Percentiles rank a stretch among this genome's conserved stretches.
Evolutionary conservation across 1,140 invertebrate species (phyloP).

Genomic region (Drosophila aff.): DNA sequence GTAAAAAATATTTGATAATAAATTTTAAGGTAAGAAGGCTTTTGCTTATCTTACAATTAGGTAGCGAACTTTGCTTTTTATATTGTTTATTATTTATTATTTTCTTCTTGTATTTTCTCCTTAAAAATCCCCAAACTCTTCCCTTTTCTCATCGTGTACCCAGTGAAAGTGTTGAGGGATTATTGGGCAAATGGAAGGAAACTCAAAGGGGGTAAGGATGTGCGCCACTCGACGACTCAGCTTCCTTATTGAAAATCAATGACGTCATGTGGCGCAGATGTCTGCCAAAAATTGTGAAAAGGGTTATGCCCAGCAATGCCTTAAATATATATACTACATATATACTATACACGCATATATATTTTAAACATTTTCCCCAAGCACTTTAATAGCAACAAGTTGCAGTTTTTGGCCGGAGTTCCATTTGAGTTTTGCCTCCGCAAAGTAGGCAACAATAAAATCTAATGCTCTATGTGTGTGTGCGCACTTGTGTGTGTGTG

Average conservation of each 20-base stretch:
- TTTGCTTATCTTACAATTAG: no score
- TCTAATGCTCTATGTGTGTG: conserved; percentile 24
- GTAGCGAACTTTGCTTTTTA: no score
- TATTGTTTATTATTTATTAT: no score
- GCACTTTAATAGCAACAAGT: conserved; percentile 21
- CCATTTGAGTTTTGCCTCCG: conserved; percentile 4
- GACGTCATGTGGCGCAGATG: conserved; percentile 51
- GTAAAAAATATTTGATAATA: background rate
- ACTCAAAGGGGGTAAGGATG: background rate
- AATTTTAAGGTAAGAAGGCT: background rate
- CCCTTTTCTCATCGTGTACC: background rate
- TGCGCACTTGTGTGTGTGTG: background rate
- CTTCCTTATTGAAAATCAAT: conserved; percentile 57
- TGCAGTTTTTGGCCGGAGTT: conserved; percentile 1
- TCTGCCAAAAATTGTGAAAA: conserved; percentile 35
- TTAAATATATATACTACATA: background rate
- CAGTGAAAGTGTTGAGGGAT: conserved; percentile 54
- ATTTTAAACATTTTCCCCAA: background rate
- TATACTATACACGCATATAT: background rate
- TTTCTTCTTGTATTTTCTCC: no score
- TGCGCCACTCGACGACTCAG: conserved; percentile 5
- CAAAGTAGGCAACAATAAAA: conserved; percentile 63
- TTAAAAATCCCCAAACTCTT: background rate
- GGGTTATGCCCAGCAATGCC: background rate
- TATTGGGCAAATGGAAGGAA: conserved; percentile 2